Percentiles rank a stretch among this genome's conserved stretches.
These are phyloP conservation scores for Athene cunicularia DNA, from an alignment of 2,113 vertebrate genomes.

Conservation along the genomic window DNA sequence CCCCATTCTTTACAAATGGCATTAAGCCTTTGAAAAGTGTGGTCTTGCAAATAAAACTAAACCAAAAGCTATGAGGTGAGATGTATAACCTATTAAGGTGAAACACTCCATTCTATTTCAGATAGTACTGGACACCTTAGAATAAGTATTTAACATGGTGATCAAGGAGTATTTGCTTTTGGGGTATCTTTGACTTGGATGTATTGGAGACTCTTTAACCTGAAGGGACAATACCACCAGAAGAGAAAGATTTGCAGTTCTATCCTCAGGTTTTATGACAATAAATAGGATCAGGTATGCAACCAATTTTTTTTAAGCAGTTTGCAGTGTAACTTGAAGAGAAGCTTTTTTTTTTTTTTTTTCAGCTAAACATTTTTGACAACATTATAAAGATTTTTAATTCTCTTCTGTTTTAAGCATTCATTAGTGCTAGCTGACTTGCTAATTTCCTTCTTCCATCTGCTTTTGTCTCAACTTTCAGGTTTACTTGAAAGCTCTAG, in stretches of 20 bases:
- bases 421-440: not conserved
- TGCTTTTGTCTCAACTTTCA: not conserved
- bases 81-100: not conserved
- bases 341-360: not conserved
- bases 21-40: not conserved
- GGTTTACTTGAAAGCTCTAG: not conserved
- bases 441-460: not conserved
- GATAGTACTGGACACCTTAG: not conserved
- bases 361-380: not conserved
- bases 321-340: not conserved
- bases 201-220: not conserved
- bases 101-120: not conserved
- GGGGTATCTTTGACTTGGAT: not conserved
- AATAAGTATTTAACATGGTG: not conserved
- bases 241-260: not conserved
- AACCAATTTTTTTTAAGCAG: not conserved
- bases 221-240: not conserved
- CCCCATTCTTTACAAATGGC: not conserved
- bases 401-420: not conserved
- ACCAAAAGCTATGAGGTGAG: not conserved
- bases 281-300: fast-evolving
- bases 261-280: not conserved
- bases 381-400: not conserved
- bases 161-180: not conserved
- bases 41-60: not conserved